phyloP scores from a whole-genome alignment of 1,140 invertebrate species.

The Meteorus sp. region DNA sequence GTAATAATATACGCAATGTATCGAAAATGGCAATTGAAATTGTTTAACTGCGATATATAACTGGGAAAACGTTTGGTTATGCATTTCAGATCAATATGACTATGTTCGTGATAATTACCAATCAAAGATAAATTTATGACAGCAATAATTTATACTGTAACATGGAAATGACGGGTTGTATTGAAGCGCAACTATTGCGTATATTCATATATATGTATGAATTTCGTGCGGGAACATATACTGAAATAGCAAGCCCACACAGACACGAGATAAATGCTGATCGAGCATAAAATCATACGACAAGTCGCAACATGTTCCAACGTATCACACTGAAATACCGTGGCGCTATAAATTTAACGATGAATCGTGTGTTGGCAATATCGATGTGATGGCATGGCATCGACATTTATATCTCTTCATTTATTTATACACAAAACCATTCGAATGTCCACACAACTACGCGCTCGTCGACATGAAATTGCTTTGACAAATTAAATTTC shows the following conservation, averaged over 20 bases:
- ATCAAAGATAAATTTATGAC: slow-evolving; percentile 43
- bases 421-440: not conserved
- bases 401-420: slow-evolving; percentile 14
- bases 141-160: slow-evolving; percentile 38
- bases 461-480: not conserved
- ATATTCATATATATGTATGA: no score
- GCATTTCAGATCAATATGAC: slow-evolving; percentile 27
- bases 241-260: no score
- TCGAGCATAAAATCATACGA: slow-evolving; percentile 13
- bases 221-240: no score
- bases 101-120: slow-evolving; percentile 39
- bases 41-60: slow-evolving; percentile 38
- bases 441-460: not conserved
- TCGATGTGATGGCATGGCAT: not conserved
- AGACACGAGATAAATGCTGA: slow-evolving; percentile 7
- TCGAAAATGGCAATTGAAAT: slow-evolving; percentile 37
- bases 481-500: not conserved
- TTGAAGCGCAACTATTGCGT: no score
- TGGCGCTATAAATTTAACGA: slow-evolving; percentile 12
- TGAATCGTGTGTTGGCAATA: not conserved
- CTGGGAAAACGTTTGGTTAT: slow-evolving; percentile 34
- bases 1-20: slow-evolving; percentile 21
- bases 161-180: not conserved
- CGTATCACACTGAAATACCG: slow-evolving; percentile 3
- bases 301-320: slow-evolving; percentile 1